Base-by-base conservation (phyloP, 2,888 invertebrate genomes). In the Tribolium freemani region DNA sequence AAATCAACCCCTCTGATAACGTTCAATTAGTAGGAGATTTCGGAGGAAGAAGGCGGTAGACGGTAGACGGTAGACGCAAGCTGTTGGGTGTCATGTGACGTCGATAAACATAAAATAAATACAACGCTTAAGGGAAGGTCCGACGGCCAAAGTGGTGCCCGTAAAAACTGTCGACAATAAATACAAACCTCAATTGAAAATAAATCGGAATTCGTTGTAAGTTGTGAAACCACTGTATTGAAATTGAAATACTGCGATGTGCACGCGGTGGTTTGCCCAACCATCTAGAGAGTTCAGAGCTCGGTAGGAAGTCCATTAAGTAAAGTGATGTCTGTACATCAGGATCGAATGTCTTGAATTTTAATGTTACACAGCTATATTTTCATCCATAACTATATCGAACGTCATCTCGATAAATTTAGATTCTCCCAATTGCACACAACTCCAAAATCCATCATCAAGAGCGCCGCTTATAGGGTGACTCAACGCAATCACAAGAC, bases 331-430 rank as follows among this genome's bases (percentile, higher is more conserved):
- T 76, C 76, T 76, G 75, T 76, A 73, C 76, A 74, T 74, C 71
- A 72, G 73, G 75, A 78, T 78, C 78, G 75, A 77, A 76, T 77
- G 77, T 78, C 78, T 76, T 76, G 75, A 77, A 77, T 77, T 78
- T 78, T 77, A 78, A 77, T 76, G 74, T 72, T 74, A 71, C 71
- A 73, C 51, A 61, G 69, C 75, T 68, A 71, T 71, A 73, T 75
- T 75, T 73, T 73, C 68, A 69, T 75, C 69, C 56, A 70, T 70
- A 74, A 74, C 72, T 61, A 57, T 72, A 72, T 71, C 64, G 70
- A 72, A 75, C 70, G 69, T 66, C 63, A 70, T 74, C 56, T 51
- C 63, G 56, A 58, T 70, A 69, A 68, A 74, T 71, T 74, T 74
- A 71, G 53, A 60, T 46, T 38, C 46, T 44, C 13, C 54, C 44